Percentiles rank a stretch among this genome's conserved stretches.
Conservation (phyloP, 2,113 vertebrate species). For the Tonatia bakeri region DNA sequence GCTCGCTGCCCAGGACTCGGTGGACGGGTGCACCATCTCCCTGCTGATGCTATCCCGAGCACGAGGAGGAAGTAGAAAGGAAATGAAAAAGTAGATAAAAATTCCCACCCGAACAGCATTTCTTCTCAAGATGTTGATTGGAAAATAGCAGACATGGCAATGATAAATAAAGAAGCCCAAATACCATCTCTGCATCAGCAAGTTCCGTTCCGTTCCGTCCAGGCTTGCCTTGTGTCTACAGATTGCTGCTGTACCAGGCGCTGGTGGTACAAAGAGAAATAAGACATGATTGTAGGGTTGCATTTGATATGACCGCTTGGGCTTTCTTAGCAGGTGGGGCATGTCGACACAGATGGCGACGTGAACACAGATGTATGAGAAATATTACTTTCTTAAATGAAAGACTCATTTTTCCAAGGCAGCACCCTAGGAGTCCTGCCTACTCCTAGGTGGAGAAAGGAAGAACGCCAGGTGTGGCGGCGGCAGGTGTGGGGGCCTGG, state of each 20-base stretch:
- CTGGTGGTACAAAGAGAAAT: neutral
- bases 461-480: no score
- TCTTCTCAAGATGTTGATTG: neutral
- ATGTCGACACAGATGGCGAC: neutral
- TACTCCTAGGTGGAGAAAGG: neutral
- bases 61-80: neutral
- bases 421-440: neutral
- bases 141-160: neutral
- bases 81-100: conserved; percentile 2
- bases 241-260: neutral
- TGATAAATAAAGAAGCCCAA: neutral
- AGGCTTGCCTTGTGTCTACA: neutral
- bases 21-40: neutral
- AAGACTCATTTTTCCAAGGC: neutral
- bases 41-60: neutral
- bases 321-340: neutral
- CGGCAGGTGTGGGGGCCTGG: neutral
- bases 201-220: neutral
- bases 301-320: neutral
- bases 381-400: neutral
- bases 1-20: neutral
- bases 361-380: neutral
- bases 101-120: neutral
- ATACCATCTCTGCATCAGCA: neutral
- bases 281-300: neutral